These are phyloP conservation scores for Autographa pulchrina DNA, from an alignment of 2,888 invertebrate genomes.

Conservation along the genomic window DNA sequence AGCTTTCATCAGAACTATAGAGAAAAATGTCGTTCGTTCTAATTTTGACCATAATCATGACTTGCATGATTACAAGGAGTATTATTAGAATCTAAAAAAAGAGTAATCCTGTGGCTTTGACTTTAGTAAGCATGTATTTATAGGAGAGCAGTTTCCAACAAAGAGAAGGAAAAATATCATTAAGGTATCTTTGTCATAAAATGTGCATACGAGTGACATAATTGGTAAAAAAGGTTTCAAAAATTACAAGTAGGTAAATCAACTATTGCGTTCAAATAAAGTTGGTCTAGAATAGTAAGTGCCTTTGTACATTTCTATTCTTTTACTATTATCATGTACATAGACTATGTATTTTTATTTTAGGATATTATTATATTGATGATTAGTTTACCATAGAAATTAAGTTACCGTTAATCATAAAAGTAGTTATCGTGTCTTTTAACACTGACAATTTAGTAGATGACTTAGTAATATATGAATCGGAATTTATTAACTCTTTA, in stretches of 20 bases:
- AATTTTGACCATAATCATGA: conserved; percentile 31
- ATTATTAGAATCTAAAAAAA: neutral
- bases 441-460: neutral
- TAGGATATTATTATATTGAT: too few species aligned
- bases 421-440: neutral
- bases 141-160: neutral
- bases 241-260: too few species aligned
- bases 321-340: too few species aligned
- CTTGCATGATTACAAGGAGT: neutral
- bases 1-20: conserved; percentile 45
- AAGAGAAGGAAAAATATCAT: neutral
- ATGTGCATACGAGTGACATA: neutral
- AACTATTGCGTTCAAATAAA: too few species aligned
- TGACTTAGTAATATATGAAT: neutral
- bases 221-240: neutral
- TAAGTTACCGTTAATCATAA: neutral
- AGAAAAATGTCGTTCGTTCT: conserved; percentile 15
- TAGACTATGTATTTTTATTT: too few species aligned
- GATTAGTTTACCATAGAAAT: neutral
- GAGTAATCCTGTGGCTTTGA: neutral
- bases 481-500: neutral
- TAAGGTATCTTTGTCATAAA: neutral
- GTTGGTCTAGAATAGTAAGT: too few species aligned
- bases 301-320: too few species aligned
- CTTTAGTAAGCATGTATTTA: neutral